Conservation (phyloP, 2,888 invertebrate species). For the Chymomyza amoena region DNA sequence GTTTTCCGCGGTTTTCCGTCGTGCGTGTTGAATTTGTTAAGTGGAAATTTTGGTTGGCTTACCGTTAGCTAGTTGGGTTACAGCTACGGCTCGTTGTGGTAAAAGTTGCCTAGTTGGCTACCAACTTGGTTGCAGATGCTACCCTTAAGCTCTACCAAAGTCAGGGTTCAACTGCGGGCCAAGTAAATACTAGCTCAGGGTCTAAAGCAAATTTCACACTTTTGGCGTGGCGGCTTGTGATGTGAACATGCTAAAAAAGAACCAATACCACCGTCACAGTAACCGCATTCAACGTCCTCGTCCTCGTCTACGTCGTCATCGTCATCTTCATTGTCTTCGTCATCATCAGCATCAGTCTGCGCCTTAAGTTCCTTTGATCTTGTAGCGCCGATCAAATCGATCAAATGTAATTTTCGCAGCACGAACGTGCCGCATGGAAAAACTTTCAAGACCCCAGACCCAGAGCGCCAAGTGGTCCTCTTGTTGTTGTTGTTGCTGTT, state of each 20-base stretch:
- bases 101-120: constrained; percentile 42
- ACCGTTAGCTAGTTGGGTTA: constrained; percentile 57
- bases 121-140: constrained; percentile 50
- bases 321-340: constrained; percentile 18
- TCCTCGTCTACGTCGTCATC: constrained; percentile 11
- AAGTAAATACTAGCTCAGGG: constrained; percentile 19
- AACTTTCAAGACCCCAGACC: constrained; percentile 9
- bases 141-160: constrained; percentile 15
- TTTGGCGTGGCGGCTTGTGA: constrained; percentile 19
- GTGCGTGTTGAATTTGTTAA: constrained; percentile 64
- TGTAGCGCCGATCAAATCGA: constrained; percentile 79
- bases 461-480: constrained; percentile 63
- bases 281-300: constrained; percentile 12
- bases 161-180: constrained; percentile 20
- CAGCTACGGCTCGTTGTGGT: constrained; percentile 59
- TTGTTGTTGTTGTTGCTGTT: constrained; percentile 33
- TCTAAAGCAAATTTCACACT: constrained; percentile 63
- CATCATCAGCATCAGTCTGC: constrained; percentile 36
- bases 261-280: neutral
- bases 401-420: constrained; percentile 77
- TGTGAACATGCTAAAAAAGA: constrained; percentile 3
- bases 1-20: constrained; percentile 36
- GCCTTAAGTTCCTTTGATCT: constrained; percentile 76
- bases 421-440: constrained; percentile 68
- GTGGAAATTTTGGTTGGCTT: constrained; percentile 41